Percentiles rank a stretch among this genome's conserved stretches.
phyloP scores from a whole-genome alignment of 2,888 invertebrate species.

The Yponomeuta sedellus region DNA sequence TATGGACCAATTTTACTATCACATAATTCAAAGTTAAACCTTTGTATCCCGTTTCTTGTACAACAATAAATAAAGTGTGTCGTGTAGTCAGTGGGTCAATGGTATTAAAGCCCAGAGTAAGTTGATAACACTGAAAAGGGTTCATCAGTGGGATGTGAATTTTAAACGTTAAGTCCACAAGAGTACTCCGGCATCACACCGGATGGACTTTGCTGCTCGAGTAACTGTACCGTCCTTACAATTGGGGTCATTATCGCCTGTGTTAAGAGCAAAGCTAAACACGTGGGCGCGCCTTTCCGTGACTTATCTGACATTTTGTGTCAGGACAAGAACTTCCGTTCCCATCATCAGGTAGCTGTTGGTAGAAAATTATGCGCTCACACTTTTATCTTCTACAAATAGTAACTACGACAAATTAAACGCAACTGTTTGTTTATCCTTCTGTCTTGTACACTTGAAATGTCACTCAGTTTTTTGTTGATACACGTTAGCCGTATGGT shows the following conservation, averaged over 20 bases:
- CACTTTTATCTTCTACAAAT: constrained; percentile 14
- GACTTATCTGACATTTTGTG: constrained; percentile 1
- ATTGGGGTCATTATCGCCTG: not conserved
- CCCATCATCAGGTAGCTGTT: constrained; percentile 7
- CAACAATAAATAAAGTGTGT: not conserved
- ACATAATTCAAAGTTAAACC: no score
- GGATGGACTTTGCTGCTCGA: constrained; percentile 2
- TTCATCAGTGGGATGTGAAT: constrained; percentile 1
- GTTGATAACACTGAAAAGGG: constrained; percentile 5
- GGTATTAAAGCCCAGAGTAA: not conserved
- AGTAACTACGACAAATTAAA: constrained; percentile 7
- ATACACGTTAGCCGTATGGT: no score
- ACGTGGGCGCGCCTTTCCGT: not conserved
- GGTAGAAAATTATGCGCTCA: constrained; percentile 5
- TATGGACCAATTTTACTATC: no score
- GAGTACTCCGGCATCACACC: not conserved
- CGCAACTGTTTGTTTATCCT: constrained; percentile 16
- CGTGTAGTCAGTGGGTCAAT: not conserved
- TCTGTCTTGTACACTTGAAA: constrained; percentile 12
- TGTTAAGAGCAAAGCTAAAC: not conserved
- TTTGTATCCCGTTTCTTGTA: not conserved
- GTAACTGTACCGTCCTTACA: not conserved
- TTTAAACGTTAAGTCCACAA: constrained; percentile 5
- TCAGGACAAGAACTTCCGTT: constrained; percentile 11
- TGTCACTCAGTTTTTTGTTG: not conserved